Conservation (phyloP, 2,888 invertebrate species). For the Augiades crinisus region DNA sequence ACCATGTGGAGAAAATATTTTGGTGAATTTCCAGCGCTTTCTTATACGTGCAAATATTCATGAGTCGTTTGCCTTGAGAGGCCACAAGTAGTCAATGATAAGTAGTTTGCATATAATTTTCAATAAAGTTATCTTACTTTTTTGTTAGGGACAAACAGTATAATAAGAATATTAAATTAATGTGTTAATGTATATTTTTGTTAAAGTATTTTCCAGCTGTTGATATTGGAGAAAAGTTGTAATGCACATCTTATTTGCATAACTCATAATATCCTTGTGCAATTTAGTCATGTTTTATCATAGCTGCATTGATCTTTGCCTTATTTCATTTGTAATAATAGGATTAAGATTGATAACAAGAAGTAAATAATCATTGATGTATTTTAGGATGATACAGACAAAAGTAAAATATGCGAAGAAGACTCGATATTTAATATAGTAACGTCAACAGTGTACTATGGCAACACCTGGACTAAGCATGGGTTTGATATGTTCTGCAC, state of each 20-base stretch:
- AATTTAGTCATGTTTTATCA: background rate
- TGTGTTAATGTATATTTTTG: too few species aligned
- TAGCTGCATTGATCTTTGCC: background rate
- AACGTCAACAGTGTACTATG: slow-evolving; percentile 85
- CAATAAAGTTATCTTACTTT: background rate
- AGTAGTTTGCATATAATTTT: background rate
- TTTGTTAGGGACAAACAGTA: background rate
- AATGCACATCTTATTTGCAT: too few species aligned
- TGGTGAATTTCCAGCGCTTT: slow-evolving; percentile 6
- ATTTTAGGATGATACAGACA: slow-evolving; percentile 68
- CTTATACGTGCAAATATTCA: slow-evolving; percentile 10
- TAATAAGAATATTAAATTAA: too few species aligned
- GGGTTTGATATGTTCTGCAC: slow-evolving; percentile 84
- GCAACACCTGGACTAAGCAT: slow-evolving; percentile 85
- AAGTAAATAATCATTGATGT: background rate
- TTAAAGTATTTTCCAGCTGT: background rate
- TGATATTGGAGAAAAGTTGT: too few species aligned
- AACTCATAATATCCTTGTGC: too few species aligned
- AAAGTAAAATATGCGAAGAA: slow-evolving; percentile 74
- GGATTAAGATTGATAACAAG: background rate
- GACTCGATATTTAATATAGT: slow-evolving; percentile 89
- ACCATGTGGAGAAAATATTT: slow-evolving; percentile 30
- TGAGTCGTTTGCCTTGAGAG: slow-evolving; percentile 30
- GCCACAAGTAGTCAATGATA: background rate
- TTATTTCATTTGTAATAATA: background rate